Evolutionary conservation across 1,140 invertebrate genomes (phyloP).

Genomic region (Calosoma granatense): DNA sequence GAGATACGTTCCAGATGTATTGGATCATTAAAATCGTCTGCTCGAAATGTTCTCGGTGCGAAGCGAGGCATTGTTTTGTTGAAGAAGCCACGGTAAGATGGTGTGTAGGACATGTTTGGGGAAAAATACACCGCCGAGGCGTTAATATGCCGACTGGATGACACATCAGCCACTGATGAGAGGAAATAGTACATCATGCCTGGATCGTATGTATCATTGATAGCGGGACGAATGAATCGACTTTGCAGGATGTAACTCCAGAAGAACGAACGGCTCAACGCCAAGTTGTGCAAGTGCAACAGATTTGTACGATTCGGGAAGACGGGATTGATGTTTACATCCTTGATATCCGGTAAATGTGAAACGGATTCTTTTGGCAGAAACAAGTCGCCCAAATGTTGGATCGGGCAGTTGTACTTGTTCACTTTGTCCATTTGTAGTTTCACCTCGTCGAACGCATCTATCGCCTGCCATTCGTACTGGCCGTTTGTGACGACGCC

Average conservation of each 20-base stretch:
- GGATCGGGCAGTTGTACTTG: slow-evolving; percentile 78
- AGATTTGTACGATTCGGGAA: slow-evolving; percentile 90
- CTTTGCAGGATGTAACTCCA: slow-evolving; percentile 94
- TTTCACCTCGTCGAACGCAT: slow-evolving; percentile 81
- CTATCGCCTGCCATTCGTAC: slow-evolving; percentile 79
- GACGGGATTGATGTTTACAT: slow-evolving; percentile 88
- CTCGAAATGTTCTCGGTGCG: slow-evolving; percentile 83
- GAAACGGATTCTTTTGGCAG: slow-evolving; percentile 75
- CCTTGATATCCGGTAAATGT: slow-evolving; percentile 89
- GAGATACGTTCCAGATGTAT: slow-evolving; percentile 86
- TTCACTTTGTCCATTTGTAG: slow-evolving; percentile 69
- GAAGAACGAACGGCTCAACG: slow-evolving; percentile 86
- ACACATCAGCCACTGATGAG: slow-evolving; percentile 89
- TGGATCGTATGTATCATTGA: slow-evolving; percentile 88
- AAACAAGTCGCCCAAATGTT: slow-evolving; percentile 73
- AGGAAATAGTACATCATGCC: slow-evolving; percentile 98
- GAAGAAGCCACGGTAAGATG: slow-evolving; percentile 91
- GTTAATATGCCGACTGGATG: slow-evolving; percentile 86
- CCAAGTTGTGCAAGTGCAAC: slow-evolving; percentile 92
- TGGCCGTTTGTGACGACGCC: slow-evolving; percentile 60
- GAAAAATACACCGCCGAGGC: slow-evolving; percentile 90
- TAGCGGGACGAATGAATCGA: slow-evolving; percentile 76
- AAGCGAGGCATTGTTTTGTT: slow-evolving; percentile 94
- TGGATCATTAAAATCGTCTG: slow-evolving; percentile 90
- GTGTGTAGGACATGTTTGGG: slow-evolving; percentile 87